Evolutionary conservation across 1,140 invertebrate species (phyloP).

Genomic region (Mycetomoellerius zeteki): DNA sequence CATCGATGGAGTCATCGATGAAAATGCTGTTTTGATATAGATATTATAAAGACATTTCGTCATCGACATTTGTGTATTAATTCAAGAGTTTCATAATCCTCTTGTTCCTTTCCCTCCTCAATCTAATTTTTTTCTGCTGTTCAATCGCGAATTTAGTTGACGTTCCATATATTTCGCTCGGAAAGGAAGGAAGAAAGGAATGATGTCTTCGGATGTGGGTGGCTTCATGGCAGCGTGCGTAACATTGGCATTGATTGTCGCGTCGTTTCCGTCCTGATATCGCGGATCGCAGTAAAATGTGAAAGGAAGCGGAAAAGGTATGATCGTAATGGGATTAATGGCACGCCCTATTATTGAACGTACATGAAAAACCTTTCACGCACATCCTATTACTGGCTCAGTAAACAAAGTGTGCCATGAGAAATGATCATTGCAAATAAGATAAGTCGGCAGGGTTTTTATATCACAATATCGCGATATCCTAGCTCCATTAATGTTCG

Average conservation of each 20-base stretch:
- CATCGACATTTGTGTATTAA: not conserved
- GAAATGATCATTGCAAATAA: slow-evolving; percentile 25
- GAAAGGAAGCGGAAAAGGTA: slow-evolving; percentile 33
- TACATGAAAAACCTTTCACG: slow-evolving; percentile 57
- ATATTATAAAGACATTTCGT: slow-evolving; percentile 30
- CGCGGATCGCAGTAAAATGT: not conserved
- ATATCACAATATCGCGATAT: not conserved
- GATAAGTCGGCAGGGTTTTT: not conserved
- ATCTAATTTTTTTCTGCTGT: not conserved
- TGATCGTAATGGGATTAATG: slow-evolving; percentile 32
- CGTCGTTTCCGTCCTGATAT: slow-evolving; percentile 45
- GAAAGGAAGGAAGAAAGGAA: not conserved
- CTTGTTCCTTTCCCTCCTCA: not conserved
- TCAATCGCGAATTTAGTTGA: not conserved
- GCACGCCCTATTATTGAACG: slow-evolving; percentile 25
- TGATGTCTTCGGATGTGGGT: not conserved
- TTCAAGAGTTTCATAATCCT: not conserved
- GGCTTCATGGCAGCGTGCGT: slow-evolving; percentile 9
- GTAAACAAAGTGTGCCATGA: not conserved
- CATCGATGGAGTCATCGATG: slow-evolving; percentile 8
- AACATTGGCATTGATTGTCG: slow-evolving; percentile 74
- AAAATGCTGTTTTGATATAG: slow-evolving; percentile 15
- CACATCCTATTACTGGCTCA: not conserved
- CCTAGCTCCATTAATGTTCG: not conserved
- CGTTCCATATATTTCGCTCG: not conserved